Evolutionary conservation across 2,113 vertebrate species (phyloP).

Genomic region (Mesitornis unicolor): DNA sequence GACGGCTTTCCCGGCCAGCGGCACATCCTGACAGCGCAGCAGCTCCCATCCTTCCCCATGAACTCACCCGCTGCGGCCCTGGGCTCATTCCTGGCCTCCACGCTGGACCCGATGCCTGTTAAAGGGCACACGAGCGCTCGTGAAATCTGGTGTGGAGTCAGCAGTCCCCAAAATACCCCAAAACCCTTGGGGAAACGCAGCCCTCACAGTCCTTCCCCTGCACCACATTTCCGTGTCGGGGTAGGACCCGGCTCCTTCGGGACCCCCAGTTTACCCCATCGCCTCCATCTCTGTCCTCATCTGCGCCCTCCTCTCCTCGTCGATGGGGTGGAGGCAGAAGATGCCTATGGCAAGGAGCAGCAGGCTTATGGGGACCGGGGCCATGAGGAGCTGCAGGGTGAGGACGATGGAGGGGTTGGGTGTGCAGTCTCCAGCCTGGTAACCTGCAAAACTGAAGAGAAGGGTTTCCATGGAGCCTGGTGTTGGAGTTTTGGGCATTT

Average conservation of each 20-base stretch:
- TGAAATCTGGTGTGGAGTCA: background rate
- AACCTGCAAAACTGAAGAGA: conserved; percentile 73
- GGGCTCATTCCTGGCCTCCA: background rate
- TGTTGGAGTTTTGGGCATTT: background rate
- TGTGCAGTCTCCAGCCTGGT: conserved; percentile 65
- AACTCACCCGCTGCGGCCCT: background rate
- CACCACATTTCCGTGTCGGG: background rate
- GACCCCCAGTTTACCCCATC: background rate
- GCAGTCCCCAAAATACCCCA: background rate
- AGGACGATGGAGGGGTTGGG: conserved; percentile 57
- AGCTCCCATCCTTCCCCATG: rapidly evolving
- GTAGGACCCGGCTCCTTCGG: background rate
- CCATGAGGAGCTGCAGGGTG: conserved; percentile 72
- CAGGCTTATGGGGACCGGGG: conserved; percentile 66
- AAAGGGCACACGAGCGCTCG: background rate
- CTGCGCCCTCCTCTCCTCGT: conserved; percentile 52
- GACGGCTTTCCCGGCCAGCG: background rate
- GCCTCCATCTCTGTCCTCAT: conserved; percentile 25
- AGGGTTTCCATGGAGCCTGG: too few species aligned
- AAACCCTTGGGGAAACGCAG: too few species aligned
- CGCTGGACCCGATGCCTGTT: background rate
- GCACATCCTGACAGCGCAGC: background rate
- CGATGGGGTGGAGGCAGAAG: conserved; percentile 74
- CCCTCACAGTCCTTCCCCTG: too few species aligned
- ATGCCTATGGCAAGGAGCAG: conserved; percentile 70